Evolutionary conservation across 1,140 invertebrate genomes (phyloP), one percentile per base, ranked within the genome.

Genomic region (Andricus grossulariae): DNA sequence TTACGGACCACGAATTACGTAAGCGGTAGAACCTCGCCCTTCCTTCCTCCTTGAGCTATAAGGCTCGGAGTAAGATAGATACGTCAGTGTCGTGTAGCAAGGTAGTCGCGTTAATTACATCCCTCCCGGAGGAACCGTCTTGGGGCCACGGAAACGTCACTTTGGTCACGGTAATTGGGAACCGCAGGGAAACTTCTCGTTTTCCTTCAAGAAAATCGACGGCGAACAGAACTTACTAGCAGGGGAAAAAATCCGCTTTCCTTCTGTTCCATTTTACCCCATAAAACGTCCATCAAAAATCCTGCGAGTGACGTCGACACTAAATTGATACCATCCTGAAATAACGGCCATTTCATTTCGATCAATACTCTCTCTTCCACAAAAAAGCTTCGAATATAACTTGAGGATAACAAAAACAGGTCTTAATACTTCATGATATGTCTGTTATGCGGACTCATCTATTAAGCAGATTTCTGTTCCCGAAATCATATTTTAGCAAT

Each of bases 61-160:
- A 50, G 76, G 74, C 75, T 77, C 77, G 75, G 80, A 83, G 77
- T 80, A 88, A 87, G 88, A 88, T 83, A 83, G 86, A 89, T 90
- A 88, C 86, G 80, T 84, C 80, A 80, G 84, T 89, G 88, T 88
- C 88, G 84, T 77, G 81, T 80, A 75, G 81, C 82, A 84, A 83
- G 82, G 81, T 75, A 77, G 83, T 79, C 85, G 85, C 84, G 86
- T 90, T 90, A 89, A 88, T 89, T 89, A 88, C 85, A 82, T 85
- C 86, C 80, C 85, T 80, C 77, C 78, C 77, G 72, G 77, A 71
- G 75, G 74, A 52, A 77, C 75, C 80, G 78, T 84, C 83, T 86
- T 87, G 81, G 86, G 81, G 87, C 84, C 82, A 83, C 75, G 80
- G 82, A 85, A 84, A 85, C 86, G 82, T 85, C 80, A 82, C 80